A percentile compares a stretch with the other conserved stretches of the same genome.
Evolutionary conservation across 1,140 invertebrate genomes (phyloP).

Genomic region (Papilio machaon): DNA sequence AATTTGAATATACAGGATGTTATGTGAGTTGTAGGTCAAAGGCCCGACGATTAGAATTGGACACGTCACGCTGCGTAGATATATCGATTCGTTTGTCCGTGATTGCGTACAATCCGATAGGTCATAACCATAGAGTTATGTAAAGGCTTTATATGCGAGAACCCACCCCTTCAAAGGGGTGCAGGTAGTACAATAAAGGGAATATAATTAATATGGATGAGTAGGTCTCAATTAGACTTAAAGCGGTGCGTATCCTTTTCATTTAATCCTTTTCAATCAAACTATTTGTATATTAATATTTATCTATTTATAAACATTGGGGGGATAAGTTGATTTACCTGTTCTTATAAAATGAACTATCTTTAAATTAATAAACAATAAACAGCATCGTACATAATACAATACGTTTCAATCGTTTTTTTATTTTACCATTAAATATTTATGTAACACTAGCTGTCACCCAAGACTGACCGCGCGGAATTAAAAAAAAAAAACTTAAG

Average conservation of each 20-base stretch:
- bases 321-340: background rate
- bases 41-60: conserved; percentile 27
- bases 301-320: background rate
- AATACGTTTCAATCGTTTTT: too few species aligned
- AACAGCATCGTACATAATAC: too few species aligned
- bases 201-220: conserved; percentile 14
- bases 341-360: too few species aligned
- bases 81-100: conserved; percentile 33
- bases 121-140: background rate
- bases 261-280: background rate
- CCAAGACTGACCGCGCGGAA: too few species aligned
- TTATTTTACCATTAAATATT: too few species aligned
- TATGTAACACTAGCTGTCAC: too few species aligned
- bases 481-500: too few species aligned
- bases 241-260: background rate
- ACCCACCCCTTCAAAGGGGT: background rate
- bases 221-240: background rate
- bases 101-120: conserved; percentile 7
- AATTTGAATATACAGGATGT: background rate
- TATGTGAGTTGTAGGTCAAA: conserved; percentile 34
- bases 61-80: conserved; percentile 15
- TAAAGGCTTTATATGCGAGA: background rate
- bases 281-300: background rate
- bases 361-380: too few species aligned
- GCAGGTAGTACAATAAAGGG: conserved; percentile 24